Percentiles rank a stretch among this genome's conserved stretches.
Evolutionary conservation across 2,797 vertebrate genomes (phyloP).

Genomic region (Sphaeramia orbicularis): DNA sequence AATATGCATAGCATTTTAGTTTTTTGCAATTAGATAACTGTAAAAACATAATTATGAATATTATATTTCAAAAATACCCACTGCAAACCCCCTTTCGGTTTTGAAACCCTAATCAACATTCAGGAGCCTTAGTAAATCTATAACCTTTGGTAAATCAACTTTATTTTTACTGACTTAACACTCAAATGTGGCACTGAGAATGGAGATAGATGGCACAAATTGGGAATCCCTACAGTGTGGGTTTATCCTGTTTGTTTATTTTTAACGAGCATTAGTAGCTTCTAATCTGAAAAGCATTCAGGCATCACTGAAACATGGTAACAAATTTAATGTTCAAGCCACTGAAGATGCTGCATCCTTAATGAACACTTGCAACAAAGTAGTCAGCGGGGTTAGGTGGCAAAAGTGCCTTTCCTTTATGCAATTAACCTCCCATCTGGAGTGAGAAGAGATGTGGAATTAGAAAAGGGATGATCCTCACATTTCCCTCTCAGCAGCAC

Average conservation of each 20-base stretch:
- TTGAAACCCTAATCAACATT: no score
- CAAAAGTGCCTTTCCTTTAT: conserved; percentile 68
- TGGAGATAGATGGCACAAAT: not conserved
- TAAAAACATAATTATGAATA: no score
- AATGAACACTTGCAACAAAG: conserved; percentile 62
- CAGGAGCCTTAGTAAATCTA: no score
- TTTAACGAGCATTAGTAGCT: conserved; percentile 37
- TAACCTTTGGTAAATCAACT: no score
- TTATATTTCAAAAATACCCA: no score
- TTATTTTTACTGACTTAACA: no score
- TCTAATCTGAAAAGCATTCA: conserved; percentile 29
- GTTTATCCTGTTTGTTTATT: conserved; percentile 5
- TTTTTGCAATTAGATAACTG: no score
- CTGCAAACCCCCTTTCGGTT: no score
- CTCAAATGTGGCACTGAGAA: not conserved
- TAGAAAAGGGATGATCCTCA: conserved; percentile 66
- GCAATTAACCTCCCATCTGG: conserved; percentile 84
- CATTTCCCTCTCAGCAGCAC: conserved; percentile 62
- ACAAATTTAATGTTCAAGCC: conserved; percentile 53
- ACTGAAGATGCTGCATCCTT: conserved; percentile 59
- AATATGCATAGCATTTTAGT: no score
- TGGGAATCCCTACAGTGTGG: conserved; percentile 10
- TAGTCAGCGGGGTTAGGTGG: conserved; percentile 65
- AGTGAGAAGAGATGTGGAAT: conserved; percentile 61
- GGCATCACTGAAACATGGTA: conserved; percentile 37